Conservation (phyloP, 2,888 invertebrate genomes). For the Augiades crinisus region DNA sequence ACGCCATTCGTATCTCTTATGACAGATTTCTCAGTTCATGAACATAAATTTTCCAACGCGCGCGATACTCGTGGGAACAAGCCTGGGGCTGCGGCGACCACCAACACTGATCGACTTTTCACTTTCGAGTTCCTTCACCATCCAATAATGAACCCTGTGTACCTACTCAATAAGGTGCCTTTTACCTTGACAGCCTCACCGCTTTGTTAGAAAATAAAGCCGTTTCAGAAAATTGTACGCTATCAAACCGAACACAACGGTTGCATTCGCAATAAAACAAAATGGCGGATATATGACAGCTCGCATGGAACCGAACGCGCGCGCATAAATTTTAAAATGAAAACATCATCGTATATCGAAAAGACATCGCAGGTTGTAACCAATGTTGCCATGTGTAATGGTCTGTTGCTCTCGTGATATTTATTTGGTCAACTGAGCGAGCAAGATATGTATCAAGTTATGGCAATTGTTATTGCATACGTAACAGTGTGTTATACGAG, state of each 20-base stretch:
- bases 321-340: constrained; percentile 61
- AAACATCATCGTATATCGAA: constrained; percentile 54
- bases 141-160: constrained; percentile 34
- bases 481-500: neutral
- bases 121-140: constrained; percentile 53
- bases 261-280: constrained; percentile 64
- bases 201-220: constrained; percentile 64
- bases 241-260: constrained; percentile 51
- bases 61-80: constrained; percentile 75
- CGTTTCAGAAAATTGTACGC: constrained; percentile 65
- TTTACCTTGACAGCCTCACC: constrained; percentile 29
- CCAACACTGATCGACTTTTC: constrained; percentile 75
- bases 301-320: constrained; percentile 44
- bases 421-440: constrained; percentile 30
- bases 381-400: constrained; percentile 33
- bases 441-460: constrained; percentile 9
- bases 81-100: constrained; percentile 69
- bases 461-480: constrained; percentile 15
- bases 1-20: constrained; percentile 73
- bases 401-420: constrained; percentile 34
- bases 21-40: constrained; percentile 79
- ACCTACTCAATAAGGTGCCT: constrained; percentile 33
- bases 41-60: constrained; percentile 77
- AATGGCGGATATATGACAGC: constrained; percentile 53
- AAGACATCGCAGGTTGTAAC: constrained; percentile 39